Conservation (phyloP, 2,888 invertebrate genomes). For the Noctua janthe region DNA sequence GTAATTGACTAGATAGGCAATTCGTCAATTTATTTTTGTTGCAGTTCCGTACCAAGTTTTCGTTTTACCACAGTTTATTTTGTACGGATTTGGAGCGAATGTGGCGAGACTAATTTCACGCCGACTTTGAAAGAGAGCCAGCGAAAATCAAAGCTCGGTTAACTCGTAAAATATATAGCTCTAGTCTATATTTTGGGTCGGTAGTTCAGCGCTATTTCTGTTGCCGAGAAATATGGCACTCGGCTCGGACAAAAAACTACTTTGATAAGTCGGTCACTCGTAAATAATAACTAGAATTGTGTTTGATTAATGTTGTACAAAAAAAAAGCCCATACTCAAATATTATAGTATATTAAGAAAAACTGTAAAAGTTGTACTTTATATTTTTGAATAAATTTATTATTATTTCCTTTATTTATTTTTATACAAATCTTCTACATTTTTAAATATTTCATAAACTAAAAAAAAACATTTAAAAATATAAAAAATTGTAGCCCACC, state of each 20-base stretch:
- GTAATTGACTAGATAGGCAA: not conserved
- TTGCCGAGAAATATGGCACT: conserved; percentile 59
- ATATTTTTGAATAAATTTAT: no score
- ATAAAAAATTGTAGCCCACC: no score
- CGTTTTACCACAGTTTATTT: conserved; percentile 69
- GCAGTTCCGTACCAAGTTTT: conserved; percentile 42
- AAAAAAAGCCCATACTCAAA: not conserved
- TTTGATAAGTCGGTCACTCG: conserved; percentile 50
- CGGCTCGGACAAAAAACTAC: conserved; percentile 48
- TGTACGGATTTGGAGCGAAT: conserved; percentile 69
- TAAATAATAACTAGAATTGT: conserved; percentile 41
- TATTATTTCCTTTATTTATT: no score
- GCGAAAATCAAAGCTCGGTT: conserved; percentile 74
- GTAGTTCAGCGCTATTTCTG: conserved; percentile 60
- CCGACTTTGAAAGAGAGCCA: conserved; percentile 75
- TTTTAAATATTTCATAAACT: no score
- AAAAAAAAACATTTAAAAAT: no score
- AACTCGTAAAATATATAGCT: conserved; percentile 65
- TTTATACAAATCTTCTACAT: no score
- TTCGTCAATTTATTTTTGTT: conserved; percentile 28
- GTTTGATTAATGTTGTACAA: not conserved
- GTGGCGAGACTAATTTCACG: conserved; percentile 77
- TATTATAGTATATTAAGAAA: no score
- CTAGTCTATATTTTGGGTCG: conserved; percentile 64
- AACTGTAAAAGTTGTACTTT: no score